Evolutionary conservation across 53 echinoderm and acorn worm genomes (phyloP), one percentile per base, ranked within the genome.

Genomic region (Arbacia lixula): DNA sequence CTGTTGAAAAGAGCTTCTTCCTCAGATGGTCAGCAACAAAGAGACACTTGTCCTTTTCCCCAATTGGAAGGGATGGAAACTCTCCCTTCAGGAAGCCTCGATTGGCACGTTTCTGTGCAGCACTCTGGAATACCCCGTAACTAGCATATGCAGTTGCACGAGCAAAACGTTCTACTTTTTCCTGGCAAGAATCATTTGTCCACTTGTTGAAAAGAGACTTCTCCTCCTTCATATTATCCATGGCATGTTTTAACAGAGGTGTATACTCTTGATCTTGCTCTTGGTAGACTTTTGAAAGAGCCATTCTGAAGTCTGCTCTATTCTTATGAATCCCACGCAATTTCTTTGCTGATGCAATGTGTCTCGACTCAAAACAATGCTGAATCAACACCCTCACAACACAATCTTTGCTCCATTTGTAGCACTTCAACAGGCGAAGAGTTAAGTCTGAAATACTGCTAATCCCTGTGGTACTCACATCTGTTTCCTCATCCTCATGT

Each of bases 51-150:
- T 52, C 53, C 26, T 46, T 49, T 52, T 74, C 74, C 17, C 74
- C 74, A 52, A 52, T n/a, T 32, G 74, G 74, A 50, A 74, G 74
- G 51, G 43, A 74, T 33, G 74, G 74, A 53, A 74, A 74, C 52
- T 74, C 74, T 34, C 34, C 74, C 34, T 74, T 42, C 33, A 74
- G 33, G 53, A 74, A 74, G n/a, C n/a, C n/a, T n/a, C n/a, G n/a
- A n/a, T n/a, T n/a, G n/a, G n/a, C n/a, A n/a, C n/a, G n/a, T n/a
- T n/a, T n/a, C n/a, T n/a, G n/a, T n/a, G n/a, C n/a, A n/a, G n/a
- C n/a, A n/a, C n/a, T n/a, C n/a, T n/a, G n/a, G n/a, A n/a, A n/a
- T n/a, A n/a, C n/a, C n/a, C n/a, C n/a, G n/a, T n/a, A n/a, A n/a
- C 38, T 12, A 8, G 14, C 25, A 69, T 25, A 69, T 16, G 21